These are phyloP conservation scores for Actinemys pallida DNA, from an alignment of 2,113 vertebrate species.

Conservation along the genomic window DNA sequence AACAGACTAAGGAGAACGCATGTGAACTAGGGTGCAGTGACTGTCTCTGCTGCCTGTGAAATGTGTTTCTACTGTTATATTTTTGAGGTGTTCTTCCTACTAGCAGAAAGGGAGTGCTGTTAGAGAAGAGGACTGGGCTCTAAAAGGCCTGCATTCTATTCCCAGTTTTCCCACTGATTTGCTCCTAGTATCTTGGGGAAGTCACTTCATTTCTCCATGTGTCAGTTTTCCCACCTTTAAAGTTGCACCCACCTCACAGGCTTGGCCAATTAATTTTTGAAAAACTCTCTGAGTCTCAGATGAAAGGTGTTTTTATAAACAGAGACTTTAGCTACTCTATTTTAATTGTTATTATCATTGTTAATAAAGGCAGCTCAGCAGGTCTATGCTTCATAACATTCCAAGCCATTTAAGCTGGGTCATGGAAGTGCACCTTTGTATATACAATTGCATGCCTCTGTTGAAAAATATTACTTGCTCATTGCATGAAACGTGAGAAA, in stretches of 20 bases:
- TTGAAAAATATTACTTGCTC: conserved; percentile 17
- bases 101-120: background rate
- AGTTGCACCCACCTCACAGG: background rate
- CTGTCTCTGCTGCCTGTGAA: no score
- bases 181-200: background rate
- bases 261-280: conserved; percentile 11
- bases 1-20: no score
- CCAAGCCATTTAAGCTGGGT: conserved; percentile 37
- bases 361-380: conserved; percentile 71
- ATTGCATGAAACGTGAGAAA: background rate
- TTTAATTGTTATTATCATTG: conserved; percentile 45
- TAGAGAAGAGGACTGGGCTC: background rate
- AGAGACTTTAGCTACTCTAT: conserved; percentile 4
- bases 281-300: conserved; percentile 15
- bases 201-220: background rate
- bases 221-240: background rate
- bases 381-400: background rate
- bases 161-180: background rate
- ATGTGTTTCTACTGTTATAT: background rate
- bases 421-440: conserved; percentile 43
- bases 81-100: background rate
- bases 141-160: background rate
- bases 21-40: no score
- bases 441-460: background rate
- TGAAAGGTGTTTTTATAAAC: conserved; percentile 23